Base-by-base conservation (phyloP, 2,113 vertebrate species). In the Noctilio leporinus region DNA sequence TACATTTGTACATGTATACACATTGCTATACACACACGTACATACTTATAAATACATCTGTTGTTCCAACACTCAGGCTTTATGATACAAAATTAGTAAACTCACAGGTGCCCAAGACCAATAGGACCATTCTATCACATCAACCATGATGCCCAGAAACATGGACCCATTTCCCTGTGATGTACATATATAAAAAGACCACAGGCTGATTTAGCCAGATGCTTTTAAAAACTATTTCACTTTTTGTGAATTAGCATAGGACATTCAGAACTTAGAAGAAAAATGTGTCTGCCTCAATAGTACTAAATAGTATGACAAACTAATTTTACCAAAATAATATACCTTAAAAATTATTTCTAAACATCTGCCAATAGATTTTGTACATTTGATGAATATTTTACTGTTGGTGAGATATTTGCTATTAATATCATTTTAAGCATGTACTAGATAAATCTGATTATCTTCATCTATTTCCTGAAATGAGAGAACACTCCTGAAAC, bases 401-500 rank as follows among this genome's bases (percentile, higher is more conserved):
- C 30, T 83, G 8, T 69, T 10, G 7, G 15, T 94, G 35, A 80
- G 2, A 69, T 51, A 3, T 81, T 92, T 95, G 45, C 16, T 64
- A 38, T 94, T 81, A 70, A 65, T 91, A n/a, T 75, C 53, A 59
- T 78, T 72, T 95, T 92, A 97, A 97, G 95, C 95, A 96, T 96
- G 97, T 96, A 17, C 92, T 95, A 69, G 45, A 10, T 80, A 28
- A 19, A 43, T 95, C 73, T 91, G 64, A 94, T 96, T 97, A 81
- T 93, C 88, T 59, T 95, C 89, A 64, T 82, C 55, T 86, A 73
- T 94, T 97, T 93, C 80, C 95, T 78, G 96, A 98, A 96, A 92
- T n/a, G 95, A 96, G 59, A 97, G 84, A 95, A 94, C 69, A 95
- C 94, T 96, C 64, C 94, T 97, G 93, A 98, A 97, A 87, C 81